Evolutionary conservation across 2,113 vertebrate genomes (phyloP), one percentile per base, ranked within the genome.

Genomic region (Sylvietta virens): DNA sequence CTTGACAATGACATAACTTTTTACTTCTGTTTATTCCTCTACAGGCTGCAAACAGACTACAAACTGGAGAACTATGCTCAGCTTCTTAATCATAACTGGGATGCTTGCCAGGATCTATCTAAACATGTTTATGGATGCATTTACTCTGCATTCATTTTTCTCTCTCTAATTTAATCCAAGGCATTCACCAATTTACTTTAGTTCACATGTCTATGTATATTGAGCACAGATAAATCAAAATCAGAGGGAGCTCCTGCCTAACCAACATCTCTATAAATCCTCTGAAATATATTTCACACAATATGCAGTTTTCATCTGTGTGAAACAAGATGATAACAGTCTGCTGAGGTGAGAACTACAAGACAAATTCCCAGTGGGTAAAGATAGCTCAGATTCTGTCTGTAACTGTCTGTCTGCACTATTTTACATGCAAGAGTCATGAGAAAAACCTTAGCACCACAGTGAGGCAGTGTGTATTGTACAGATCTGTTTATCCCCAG

Each of bases 181-280:
- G 67, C 44, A 82, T 60, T 82, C 21, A 39, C 17, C 56, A 70
- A 45, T 30, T 76, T 50, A 69, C 10, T 81, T 65, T 31, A 57
- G 31, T 81, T 56, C 4, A 4, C 22, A 40, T 22, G 15, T 40
- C 26, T 60, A n/a, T 11, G 7, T 2, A 4, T n/a, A 62, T 0
- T 54, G 47, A 87, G 12, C 27, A 66, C 17, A 78, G 17, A 50
- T 53, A 44, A 58, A 56, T 15, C 31, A 76, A 73, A 48, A 81
- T 33, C 58, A 54, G 53, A 66, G 18, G 12, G 8, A 85, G 30
- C 15, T 79, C 48, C 73, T 69, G 15, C 30, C 57, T 47, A 70
- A 37, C 5, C 28, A 72, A 37, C 27, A 45, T 13, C 66, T 45
- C 47, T 56, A 73, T 24, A 88, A 77, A 60, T 35, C 6, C 16